Evolutionary conservation across 2,888 invertebrate species (phyloP).

Genomic region (Lithosia quadra): DNA sequence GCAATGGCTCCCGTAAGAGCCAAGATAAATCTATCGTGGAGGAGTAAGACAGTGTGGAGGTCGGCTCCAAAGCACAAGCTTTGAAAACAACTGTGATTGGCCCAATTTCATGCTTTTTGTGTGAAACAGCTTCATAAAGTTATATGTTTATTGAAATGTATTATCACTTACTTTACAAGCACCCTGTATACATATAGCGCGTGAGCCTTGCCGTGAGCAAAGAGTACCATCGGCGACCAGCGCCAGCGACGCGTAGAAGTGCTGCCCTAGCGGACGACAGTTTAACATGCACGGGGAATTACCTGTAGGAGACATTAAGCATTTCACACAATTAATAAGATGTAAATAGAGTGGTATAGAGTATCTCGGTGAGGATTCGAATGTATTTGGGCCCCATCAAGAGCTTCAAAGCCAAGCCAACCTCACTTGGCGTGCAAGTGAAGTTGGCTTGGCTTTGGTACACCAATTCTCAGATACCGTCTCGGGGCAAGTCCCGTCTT

Average conservation of each 20-base stretch:
- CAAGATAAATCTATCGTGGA: no score
- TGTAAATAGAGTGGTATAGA: background rate
- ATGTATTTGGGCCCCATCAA: background rate
- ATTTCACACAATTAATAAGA: background rate
- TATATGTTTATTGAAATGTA: background rate
- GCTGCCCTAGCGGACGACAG: conserved; percentile 93
- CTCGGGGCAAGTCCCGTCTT: no score
- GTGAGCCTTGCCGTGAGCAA: conserved; percentile 89
- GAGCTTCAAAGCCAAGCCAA: background rate
- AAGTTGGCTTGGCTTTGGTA: no score
- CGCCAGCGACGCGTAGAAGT: conserved; percentile 94
- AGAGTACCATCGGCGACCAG: conserved; percentile 93
- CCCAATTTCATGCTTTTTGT: no score
- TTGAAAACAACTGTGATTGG: no score
- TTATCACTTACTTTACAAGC: conserved; percentile 91
- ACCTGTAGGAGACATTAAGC: conserved; percentile 54
- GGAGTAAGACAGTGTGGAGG: no score
- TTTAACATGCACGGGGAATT: conserved; percentile 91
- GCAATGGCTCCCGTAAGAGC: no score
- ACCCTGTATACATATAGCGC: conserved; percentile 93
- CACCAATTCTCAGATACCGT: no score
- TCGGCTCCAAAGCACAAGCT: no score
- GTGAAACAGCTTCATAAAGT: no score
- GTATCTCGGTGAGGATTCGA: no score
- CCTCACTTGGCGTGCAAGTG: no score